These are phyloP conservation scores for Chanos chanos DNA, from an alignment of 2,797 vertebrate genomes.

Conservation along the genomic window DNA sequence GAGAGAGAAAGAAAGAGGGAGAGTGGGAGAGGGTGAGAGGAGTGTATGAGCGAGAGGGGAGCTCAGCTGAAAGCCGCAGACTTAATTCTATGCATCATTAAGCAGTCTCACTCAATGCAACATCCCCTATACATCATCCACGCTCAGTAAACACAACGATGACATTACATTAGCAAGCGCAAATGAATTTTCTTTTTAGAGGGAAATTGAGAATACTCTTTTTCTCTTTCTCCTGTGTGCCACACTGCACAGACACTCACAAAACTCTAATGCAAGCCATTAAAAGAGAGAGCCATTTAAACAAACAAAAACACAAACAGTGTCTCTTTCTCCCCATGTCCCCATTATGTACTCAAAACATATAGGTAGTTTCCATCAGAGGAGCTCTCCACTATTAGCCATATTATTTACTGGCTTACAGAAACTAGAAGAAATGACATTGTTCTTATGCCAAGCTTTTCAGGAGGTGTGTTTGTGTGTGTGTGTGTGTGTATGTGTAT, in stretches of 20 bases:
- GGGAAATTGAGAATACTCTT: constrained; percentile 95
- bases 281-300: constrained; percentile 71
- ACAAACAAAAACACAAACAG: constrained; percentile 65
- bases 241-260: constrained; percentile 46
- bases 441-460: background rate
- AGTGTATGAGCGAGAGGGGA: constrained; percentile 67
- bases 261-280: constrained; percentile 62
- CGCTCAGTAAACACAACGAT: constrained; percentile 97
- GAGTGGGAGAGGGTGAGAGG: constrained; percentile 51
- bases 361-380: constrained; percentile 1
- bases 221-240: constrained; percentile 56
- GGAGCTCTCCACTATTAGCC: constrained; percentile 15
- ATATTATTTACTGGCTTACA: constrained; percentile 32
- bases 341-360: background rate
- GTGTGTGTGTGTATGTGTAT: no score
- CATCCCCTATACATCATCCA: constrained; percentile 98
- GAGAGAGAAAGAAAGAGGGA: constrained; percentile 26
- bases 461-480: no score
- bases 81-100: constrained; percentile 99
- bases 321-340: constrained; percentile 14
- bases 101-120: constrained; percentile 94
- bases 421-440: constrained; percentile 11
- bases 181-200: constrained; percentile 99
- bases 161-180: constrained; percentile 98
- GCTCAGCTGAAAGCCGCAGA: constrained; percentile 96